A percentile compares a stretch with the other conserved stretches of the same genome.
phyloP scores from a whole-genome alignment of 2,797 vertebrate species.

The Leptoclinus maculatus region DNA sequence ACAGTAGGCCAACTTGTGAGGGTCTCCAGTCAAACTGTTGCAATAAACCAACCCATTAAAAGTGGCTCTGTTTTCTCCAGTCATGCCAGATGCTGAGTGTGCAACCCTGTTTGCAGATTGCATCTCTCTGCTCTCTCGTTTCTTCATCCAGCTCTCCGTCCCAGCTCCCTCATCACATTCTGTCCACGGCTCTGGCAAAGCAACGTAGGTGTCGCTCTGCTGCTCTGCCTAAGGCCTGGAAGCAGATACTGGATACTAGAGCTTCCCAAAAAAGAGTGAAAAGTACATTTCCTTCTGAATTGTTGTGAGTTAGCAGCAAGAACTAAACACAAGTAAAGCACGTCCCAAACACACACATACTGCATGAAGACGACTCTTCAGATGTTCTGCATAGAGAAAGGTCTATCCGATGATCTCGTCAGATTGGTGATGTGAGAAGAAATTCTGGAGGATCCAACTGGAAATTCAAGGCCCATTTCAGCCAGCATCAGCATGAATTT shows the following conservation, averaged over 20 bases:
- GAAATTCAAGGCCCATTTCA: neutral
- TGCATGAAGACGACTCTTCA: neutral
- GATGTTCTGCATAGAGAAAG: neutral
- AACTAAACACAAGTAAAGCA: neutral
- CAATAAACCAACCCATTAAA: constrained; percentile 52
- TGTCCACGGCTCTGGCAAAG: constrained; percentile 53
- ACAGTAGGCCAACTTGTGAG: constrained; percentile 42
- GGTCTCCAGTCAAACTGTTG: constrained; percentile 58
- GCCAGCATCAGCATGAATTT: neutral
- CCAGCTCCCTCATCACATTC: constrained; percentile 39
- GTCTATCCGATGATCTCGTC: neutral
- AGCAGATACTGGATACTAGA: constrained; percentile 21
- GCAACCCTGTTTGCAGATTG: constrained; percentile 28
- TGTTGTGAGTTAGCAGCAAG: neutral
- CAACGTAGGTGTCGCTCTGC: constrained; percentile 27
- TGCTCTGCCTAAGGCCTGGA: constrained; percentile 39
- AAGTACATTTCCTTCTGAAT: neutral
- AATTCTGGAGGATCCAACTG: neutral
- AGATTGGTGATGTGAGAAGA: neutral
- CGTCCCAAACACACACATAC: neutral
- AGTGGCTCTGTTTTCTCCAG: constrained; percentile 45
- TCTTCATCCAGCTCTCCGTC: constrained; percentile 46
- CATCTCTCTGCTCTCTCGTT: constrained; percentile 52
- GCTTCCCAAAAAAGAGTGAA: neutral
- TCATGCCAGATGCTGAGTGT: constrained; percentile 63